These are phyloP conservation scores for Dendronephthya gigantea DNA, from an alignment of 64 coral and sea anemone genomes.

Conservation along the genomic window DNA sequence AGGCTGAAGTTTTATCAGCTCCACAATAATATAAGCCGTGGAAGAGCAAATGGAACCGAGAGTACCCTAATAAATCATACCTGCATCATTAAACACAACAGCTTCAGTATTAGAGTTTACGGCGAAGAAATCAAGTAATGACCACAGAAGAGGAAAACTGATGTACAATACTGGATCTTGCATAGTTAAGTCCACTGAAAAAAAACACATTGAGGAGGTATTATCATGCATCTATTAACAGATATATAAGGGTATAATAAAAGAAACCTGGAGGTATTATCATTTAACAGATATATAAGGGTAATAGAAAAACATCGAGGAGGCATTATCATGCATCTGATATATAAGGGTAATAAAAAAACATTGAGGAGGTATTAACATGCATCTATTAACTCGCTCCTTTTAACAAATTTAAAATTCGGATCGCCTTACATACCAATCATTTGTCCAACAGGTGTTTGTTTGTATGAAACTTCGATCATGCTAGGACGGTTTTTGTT, in stretches of 20 bases:
- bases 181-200: constrained; percentile 66
- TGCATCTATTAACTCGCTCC: not conserved
- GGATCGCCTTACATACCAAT: constrained; percentile 31
- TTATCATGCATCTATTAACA: not conserved
- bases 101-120: not conserved
- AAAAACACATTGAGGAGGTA: not conserved
- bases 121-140: constrained; percentile 67
- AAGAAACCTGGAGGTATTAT: not conserved
- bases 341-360: not conserved
- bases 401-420: no score
- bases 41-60: no score
- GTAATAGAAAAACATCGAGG: not conserved
- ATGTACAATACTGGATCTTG: constrained; percentile 80
- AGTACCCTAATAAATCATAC: not conserved
- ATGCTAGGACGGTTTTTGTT: constrained; percentile 14
- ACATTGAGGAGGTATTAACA: not conserved
- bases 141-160: constrained; percentile 67
- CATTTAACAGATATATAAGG: not conserved
- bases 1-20: not conserved
- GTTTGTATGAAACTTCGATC: constrained; percentile 64
- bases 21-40: no score
- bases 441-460: constrained; percentile 57
- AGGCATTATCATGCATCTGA: not conserved
- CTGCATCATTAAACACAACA: not conserved
- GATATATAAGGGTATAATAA: not conserved